Base-by-base conservation (phyloP, 2,888 invertebrate species). In the Epicampocera succincta region DNA sequence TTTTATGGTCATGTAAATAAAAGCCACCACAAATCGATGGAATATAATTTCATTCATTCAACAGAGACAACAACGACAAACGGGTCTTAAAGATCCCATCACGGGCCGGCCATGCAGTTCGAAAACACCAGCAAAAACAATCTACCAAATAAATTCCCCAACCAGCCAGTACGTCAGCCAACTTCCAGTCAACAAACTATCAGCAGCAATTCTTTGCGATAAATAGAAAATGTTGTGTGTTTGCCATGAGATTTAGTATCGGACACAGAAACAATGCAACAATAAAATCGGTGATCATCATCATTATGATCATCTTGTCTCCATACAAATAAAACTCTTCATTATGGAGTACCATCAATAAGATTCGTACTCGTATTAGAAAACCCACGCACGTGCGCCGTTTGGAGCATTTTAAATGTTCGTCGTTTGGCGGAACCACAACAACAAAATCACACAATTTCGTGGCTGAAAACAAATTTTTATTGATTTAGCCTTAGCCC, bases 1-100 rank as follows among this genome's bases (percentile, higher is more conserved):
- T 69, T 73, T 81, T 81, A 77, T 77, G 77, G 69, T 46, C 77
- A 82, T 74, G 58, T 74, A 65, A 82, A 74, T 74, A 38, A 78
- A n/a, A 75, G 82, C 71, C 74, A 78, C 65, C 69, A 77, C 74
- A 77, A 74, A 52, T 58, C 68, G 58, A 73, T 60, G 38, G 42
- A 71, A 63, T 33, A 71, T 13, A 65, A 40, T 60, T 66, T 66
- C 12, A 58, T 74, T 48, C 40, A 56, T 65, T 48, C 40, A 63
- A 54, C 54, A 38, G 65, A 60, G 46, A 48, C 40, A 15, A 72
- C 50, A 72, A 8, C 15, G n/a, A 50, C 50, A 71, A 65, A 56
- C 56, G 25, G 29, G 40, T 66, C 38, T 66, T 33, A 17, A 74
- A 21, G 40, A 48, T 3, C 38, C 46, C 38, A 63, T 52, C 3